Base-by-base conservation (phyloP, 2,797 vertebrate genomes). In the Aplochiton taeniatus region DNA sequence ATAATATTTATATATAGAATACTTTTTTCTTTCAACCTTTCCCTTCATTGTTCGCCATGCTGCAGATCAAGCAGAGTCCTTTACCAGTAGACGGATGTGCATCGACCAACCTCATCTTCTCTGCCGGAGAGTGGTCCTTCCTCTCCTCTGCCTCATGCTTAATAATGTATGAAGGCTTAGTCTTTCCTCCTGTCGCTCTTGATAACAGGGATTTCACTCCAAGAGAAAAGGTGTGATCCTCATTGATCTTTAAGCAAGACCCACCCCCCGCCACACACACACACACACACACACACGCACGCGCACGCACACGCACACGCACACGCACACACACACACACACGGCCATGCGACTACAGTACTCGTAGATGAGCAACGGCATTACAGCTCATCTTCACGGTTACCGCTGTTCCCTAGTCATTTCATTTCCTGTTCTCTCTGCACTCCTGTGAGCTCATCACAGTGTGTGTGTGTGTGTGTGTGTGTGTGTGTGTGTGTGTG, bases 101-200 rank as follows among this genome's bases (percentile, higher is more conserved):
- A 16, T 31, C 73, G 65, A 72, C 52, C 31, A 42, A 50, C 70
- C 49, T 61, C 64, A 45, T 43, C 74, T 57, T 67, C 58, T 54
- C 47, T 61, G 61, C 53, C 62, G 57, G 50, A 52, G 49, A 11
- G 48, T 11, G 31, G 48, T 16, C 20, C 62, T 64, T 75, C 76
- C n/a, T 64, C 72, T 65, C 54, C 46, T 47, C 14, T 46, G 60
- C 81, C 59, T 14, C 73, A 62, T 44, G 53, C 17, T 88, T 82
- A 87, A 86, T 89, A 85, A 90, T 87, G 75, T 60, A 89, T 85
- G 78, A 88, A 76, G 74, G 70, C 51, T 75, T 72, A 79, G 70
- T 84, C 75, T 77, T 73, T 57, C 70, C 68, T 78, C 66, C 83
- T 81, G 78, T 69, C 73, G 70, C 72, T 75, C 59, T 60, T 76